Base-by-base conservation (phyloP, 2,888 invertebrate genomes). In the Acanthosepion pharaonis region DNA sequence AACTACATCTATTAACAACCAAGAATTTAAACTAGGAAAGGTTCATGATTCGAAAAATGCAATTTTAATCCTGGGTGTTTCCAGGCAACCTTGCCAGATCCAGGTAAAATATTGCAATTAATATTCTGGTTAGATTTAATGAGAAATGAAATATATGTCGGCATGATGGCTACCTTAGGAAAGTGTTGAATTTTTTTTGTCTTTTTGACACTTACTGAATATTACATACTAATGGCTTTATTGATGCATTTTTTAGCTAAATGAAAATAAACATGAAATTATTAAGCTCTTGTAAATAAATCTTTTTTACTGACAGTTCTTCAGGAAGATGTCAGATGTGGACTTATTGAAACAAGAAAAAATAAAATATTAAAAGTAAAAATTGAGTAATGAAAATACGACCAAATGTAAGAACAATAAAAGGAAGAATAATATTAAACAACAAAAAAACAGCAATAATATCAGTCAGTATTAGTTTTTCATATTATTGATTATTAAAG, bases 261-360 rank as follows among this genome's bases (percentile, higher is more conserved):
- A n/a, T 78, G 78, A n/a, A 78, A 78, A 78, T 78, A 78, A 78
- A 78, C n/a, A 78, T 78, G 78, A n/a, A 78, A 78, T n/a, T n/a
- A 78, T 23, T 78, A 78, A 78, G 78, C 78, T 78, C 33, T n/a
- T 78, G n/a, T 78, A n/a, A 78, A 78, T 78, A 78, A 78, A 78
- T 78, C 78, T 78, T 78, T n/a, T n/a, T 78, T 78, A 78, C 78
- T 78, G 78, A 78, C 78, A 78, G 78, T n/a, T n/a, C n/a, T 78
- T 78, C 28, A n/a, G 8, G n/a, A n/a, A 78, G n/a, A 78, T n/a
- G 11, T 78, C 78, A 78, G 18, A 78, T 78, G 78, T n/a, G 78
- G 78, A 78, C n/a, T n/a, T 33, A 33, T 78, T 78, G n/a, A 18
- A 78, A 78, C 11, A 33, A 78, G 11, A 78, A 78, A n/a, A 78